These are phyloP conservation scores for Himalopsyche phryganea DNA, from an alignment of 1,140 invertebrate species.

Conservation along the genomic window DNA sequence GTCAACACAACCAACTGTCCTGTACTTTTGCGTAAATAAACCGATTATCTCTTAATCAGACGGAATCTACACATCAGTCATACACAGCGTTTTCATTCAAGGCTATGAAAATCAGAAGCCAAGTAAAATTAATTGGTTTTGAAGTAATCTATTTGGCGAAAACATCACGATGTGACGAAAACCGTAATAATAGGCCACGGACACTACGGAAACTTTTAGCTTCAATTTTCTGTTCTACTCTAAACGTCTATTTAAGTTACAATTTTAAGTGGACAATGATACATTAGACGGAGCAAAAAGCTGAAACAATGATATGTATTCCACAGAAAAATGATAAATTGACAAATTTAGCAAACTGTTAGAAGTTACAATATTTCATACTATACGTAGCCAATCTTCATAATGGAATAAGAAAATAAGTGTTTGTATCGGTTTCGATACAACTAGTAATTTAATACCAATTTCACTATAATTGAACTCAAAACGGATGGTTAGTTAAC, in stretches of 20 bases:
- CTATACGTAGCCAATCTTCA: too few species aligned
- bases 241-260: not conserved
- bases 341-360: not conserved
- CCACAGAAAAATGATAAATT: not conserved
- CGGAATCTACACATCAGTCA: not conserved
- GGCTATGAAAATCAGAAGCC: constrained; percentile 3
- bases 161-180: constrained; percentile 12
- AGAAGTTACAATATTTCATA: too few species aligned
- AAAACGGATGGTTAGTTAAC: too few species aligned
- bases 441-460: too few species aligned
- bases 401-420: too few species aligned
- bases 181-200: constrained; percentile 5
- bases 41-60: too few species aligned
- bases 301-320: too few species aligned
- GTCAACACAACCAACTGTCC: too few species aligned
- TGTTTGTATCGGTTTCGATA: too few species aligned
- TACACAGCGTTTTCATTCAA: not conserved
- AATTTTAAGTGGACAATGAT: not conserved
- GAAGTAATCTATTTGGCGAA: not conserved
- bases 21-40: too few species aligned
- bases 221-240: not conserved
- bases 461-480: too few species aligned
- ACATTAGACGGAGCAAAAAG: not conserved
- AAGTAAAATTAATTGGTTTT: constrained; percentile 12
- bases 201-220: not conserved